Evolutionary conservation across 2,113 vertebrate species (phyloP), one percentile per base, ranked within the genome.

Genomic region (Dipodomys stephensi): DNA sequence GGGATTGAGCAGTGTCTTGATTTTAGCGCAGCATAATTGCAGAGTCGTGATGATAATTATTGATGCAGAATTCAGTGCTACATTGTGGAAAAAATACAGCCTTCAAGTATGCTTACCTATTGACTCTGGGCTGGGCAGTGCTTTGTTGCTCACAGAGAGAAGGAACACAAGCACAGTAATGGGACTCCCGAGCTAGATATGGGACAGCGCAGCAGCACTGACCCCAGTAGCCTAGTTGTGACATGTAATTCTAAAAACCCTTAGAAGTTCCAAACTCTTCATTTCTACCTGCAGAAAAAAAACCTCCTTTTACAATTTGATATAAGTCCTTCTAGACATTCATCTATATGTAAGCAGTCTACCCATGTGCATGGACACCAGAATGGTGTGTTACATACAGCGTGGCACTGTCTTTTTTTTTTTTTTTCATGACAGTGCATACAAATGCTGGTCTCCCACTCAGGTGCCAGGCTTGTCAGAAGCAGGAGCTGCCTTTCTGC

Each of bases 21-120:
- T 69, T 39, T 94, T 90, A 60, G 83, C 88, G 49, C 30, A 88
- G 46, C 53, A 44, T 88, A 83, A 10, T 64, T 94, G 32, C 83
- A 68, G 60, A 72, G 60, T 73, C 83, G 18, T 86, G 28, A 28
- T 90, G 9, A 49, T 49, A 53, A 77, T 65, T 74, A 76, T 16
- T 69, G 25, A 39, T 65, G 73, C 35, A 30, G 71, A 68, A 64
- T 53, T 44, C 87, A 83, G 20, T 76, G 28, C 65, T 83, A 71
- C 8, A 5, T 87, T 87, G 30, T 32, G 28, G 60, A 46, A 92
- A 74, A 76, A 1, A 0, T 88, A 83, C 73, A 57, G 27, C 32
- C 15, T 35, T 94, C 16, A 77, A 18, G 46, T 73, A 32, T 82
- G 30, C 79, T 96, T 90, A 78, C 19, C 35, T 69, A 57, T 67